Base-by-base conservation (phyloP, 2,888 invertebrate genomes). In the Diaprepes abbreviatus region DNA sequence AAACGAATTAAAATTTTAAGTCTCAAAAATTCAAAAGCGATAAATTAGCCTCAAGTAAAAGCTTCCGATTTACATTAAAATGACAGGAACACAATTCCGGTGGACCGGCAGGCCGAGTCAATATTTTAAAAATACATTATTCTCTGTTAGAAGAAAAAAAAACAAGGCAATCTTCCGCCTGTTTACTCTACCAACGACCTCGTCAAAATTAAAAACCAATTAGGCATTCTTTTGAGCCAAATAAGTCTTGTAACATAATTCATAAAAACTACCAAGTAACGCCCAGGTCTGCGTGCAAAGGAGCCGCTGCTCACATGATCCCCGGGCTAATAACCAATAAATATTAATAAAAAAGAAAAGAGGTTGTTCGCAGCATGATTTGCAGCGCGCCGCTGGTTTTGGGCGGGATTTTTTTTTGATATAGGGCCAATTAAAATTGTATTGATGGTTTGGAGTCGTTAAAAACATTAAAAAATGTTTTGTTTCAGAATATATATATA, bases 201-300 rank as follows among this genome's bases (percentile, higher is more conserved):
- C 48, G 28, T 50, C 60, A 60, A 48, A 48, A 60, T 50, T 48
- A 60, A 60, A 60, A 60, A 50, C 60, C 60, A 60, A 60, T 60
- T 60, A 60, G n/a, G 33, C 16, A 1, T 31, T n/a, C 58, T 31
- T 33, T n/a, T 24, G 17, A 43, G 38, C 58, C 24, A 31, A 58
- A 40, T 43, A 43, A 43, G 58, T 21, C 60, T 43, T 35, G 45
- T 19, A 21, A 36, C 35, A 50, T 60, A 60, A 60, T 48, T 60
- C 52, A 63, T 52, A 28, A 63, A 63, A 63, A 50, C 64, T 64
- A 64, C 55, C 43, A 55, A 14, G 55, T 45, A 55, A 64, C 64
- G 64, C 64, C 64, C 64, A 33, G 14, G 55, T 33, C 17, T 43
- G 21, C 33, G n/a, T 2, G 38, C 35, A 64, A 64, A 64, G 55